Percentiles rank a stretch among this genome's conserved stretches.
phyloP scores from a whole-genome alignment of 2,113 vertebrate species.

The Vulpes vulpes region DNA sequence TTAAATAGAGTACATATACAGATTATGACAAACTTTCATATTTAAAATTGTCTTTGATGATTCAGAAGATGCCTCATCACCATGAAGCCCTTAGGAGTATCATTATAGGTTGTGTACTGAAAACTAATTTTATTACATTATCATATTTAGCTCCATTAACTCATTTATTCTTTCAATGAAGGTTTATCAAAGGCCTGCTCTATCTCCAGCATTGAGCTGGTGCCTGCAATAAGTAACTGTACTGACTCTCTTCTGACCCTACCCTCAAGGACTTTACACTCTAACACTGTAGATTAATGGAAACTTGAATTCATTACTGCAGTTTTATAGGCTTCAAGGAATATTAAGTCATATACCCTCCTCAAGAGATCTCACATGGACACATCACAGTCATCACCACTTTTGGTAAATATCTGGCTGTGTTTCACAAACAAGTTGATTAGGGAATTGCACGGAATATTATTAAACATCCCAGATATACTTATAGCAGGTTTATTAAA shows the following conservation, averaged over 20 bases:
- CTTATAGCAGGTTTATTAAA: neutral
- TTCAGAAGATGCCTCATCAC: neutral
- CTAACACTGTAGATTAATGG: neutral
- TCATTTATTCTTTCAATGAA: neutral
- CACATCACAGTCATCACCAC: neutral
- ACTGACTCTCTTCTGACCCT: neutral
- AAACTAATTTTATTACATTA: neutral
- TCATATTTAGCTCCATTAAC: neutral
- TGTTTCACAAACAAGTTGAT: constrained; percentile 35
- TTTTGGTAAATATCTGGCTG: neutral
- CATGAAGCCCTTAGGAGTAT: neutral
- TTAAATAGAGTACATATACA: neutral
- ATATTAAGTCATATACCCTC: neutral
- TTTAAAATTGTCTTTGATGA: constrained; percentile 13
- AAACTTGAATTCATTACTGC: neutral
- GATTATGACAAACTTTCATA: neutral
- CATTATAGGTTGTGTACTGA: neutral
- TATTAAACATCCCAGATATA: constrained; percentile 17
- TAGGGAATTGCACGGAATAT: neutral
- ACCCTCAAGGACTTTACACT: neutral
- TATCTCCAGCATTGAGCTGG: neutral
- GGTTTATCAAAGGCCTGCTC: neutral
- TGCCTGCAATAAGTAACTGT: neutral
- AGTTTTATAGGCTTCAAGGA: neutral
- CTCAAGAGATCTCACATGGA: neutral